Conservation (phyloP, 1,140 invertebrate species). For the Drosophila sp. region DNA sequence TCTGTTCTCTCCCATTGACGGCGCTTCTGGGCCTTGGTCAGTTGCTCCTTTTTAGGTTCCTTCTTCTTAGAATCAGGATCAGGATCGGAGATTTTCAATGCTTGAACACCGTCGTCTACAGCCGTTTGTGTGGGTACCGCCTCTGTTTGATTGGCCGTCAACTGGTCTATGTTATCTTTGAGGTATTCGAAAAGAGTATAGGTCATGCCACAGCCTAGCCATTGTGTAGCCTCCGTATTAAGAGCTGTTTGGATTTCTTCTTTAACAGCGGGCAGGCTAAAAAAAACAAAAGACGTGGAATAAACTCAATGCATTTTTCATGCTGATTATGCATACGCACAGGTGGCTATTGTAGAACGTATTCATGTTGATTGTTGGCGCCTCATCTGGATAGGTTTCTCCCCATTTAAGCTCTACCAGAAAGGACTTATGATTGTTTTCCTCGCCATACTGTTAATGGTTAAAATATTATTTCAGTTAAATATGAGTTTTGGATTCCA, state of each 20-base stretch:
- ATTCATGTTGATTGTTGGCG: conserved; percentile 93
- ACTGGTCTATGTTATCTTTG: conserved; percentile 90
- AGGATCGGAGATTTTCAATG: conserved; percentile 71
- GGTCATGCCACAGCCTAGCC: conserved; percentile 95
- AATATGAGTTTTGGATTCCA: conserved; percentile 14
- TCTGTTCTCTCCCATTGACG: conserved; percentile 93
- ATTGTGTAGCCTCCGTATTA: conserved; percentile 89
- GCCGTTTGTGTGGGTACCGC: conserved; percentile 63
- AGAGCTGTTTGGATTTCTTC: conserved; percentile 87
- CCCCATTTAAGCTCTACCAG: conserved; percentile 94
- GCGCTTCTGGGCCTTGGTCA: conserved; percentile 96
- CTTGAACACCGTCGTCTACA: conserved; percentile 57
- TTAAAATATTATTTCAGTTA: not conserved
- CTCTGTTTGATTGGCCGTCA: conserved; percentile 89
- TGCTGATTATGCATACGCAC: conserved; percentile 86
- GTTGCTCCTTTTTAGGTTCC: conserved; percentile 90
- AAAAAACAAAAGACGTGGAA: conserved; percentile 38
- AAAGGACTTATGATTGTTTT: conserved; percentile 91
- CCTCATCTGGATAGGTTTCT: conserved; percentile 91
- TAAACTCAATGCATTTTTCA: not conserved
- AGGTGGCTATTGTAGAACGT: conserved; percentile 97
- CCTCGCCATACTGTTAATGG: conserved; percentile 89
- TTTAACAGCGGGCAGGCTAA: conserved; percentile 89
- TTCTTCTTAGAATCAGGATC: conserved; percentile 84
- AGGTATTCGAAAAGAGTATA: conserved; percentile 96